Evolutionary conservation across 2,888 invertebrate genomes (phyloP), one percentile per base, ranked within the genome.

Genomic region (Macrosiphum euphorbiae): DNA sequence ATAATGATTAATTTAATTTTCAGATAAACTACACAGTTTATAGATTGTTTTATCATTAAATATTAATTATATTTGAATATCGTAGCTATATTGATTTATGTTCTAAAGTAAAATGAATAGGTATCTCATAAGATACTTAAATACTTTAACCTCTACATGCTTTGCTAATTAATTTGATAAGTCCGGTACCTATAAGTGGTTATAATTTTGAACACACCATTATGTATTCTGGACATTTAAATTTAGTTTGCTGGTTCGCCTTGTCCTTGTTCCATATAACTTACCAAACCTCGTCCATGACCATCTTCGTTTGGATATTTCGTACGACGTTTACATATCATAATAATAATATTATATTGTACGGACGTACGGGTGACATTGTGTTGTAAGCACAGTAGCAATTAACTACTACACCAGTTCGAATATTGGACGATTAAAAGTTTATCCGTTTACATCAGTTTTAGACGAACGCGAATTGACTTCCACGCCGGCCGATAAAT

Each of bases 181-280:
- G 20, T 52, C 35, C 7, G 35, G 35, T 35, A 20, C 55, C 20
- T 20, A 20, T 35, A 20, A 35, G 35, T 78, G 78, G 78, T 78
- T 78, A 35, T 8, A 41, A 78, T 35, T 78, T 78, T 78, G 8
- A 35, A 78, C 78, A 35, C 10, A 78, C n/a, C 20, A 78, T 78
- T 78, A 78, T 24, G 78, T 20, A 78, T 35, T 78, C 78, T 78
- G 44, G 28, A n/a, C 10, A 90, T 90, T 47, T 67, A 67, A 47
- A 61, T 90, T 61, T 11, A 67, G 47, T 90, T 67, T 20, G n/a
- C 35, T 7, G 4, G 90, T 90, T 90, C 11, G 4, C 90, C 90
- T 90, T 78, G 90, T 90, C 67, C 90, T 90, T 50, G 50, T 78
- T 90, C 50, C 67, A 90, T 47, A 50, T 47, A 26, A 35, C 11